Conservation (phyloP, 1,140 invertebrate genomes). For the Euglossa dilemma region DNA sequence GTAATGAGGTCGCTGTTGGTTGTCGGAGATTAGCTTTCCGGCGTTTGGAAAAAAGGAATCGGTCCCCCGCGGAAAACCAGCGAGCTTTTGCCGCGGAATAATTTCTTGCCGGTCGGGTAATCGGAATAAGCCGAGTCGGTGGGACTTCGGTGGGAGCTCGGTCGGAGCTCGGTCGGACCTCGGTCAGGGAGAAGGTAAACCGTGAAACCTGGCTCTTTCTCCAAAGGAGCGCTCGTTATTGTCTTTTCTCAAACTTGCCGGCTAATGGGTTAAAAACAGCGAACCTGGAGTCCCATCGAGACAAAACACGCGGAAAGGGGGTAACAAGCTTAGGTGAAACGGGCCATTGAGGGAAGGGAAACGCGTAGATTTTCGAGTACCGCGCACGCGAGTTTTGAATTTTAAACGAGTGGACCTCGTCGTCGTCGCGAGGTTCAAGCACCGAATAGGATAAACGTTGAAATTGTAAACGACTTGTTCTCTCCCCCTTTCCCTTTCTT, state of each 20-base stretch:
- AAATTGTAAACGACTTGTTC: neutral
- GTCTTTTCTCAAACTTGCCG: neutral
- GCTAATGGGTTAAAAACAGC: slow-evolving; percentile 15
- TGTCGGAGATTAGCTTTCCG: no score
- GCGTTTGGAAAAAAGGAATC: neutral
- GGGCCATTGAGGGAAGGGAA: neutral
- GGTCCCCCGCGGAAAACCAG: neutral
- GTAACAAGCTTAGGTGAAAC: neutral
- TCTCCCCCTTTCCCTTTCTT: no score
- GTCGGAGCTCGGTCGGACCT: neutral
- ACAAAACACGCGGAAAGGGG: neutral
- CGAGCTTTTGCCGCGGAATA: neutral
- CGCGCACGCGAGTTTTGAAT: neutral
- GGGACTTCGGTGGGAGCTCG: no score
- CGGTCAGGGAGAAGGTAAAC: neutral
- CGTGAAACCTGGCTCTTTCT: neutral
- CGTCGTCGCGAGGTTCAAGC: neutral
- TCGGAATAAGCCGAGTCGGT: neutral
- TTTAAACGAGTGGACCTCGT: neutral
- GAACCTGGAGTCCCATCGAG: neutral
- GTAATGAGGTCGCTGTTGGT: neutral
- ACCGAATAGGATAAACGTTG: neutral
- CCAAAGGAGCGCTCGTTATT: neutral
- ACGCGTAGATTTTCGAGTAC: neutral
- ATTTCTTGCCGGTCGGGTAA: neutral